phyloP scores from a whole-genome alignment of 2,888 invertebrate genomes.

The Nomada ruficornis region DNA sequence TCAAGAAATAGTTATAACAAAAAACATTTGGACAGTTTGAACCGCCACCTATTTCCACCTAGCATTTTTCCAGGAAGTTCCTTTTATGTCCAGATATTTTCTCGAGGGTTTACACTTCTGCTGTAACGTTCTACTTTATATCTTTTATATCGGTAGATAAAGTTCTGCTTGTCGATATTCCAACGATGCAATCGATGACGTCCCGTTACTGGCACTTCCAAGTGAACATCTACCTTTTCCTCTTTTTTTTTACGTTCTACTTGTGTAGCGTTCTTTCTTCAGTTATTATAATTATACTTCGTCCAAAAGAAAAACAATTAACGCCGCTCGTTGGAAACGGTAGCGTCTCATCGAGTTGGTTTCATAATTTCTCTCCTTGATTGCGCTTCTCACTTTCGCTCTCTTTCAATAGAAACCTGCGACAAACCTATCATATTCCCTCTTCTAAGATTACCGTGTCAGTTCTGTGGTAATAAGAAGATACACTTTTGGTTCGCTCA shows the following conservation, averaged over 20 bases:
- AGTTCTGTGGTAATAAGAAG: not conserved
- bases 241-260: conserved; percentile 31
- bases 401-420: not conserved
- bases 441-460: not conserved
- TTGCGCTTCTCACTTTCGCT: not conserved
- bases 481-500: no score
- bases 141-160: conserved; percentile 16
- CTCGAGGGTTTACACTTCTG: conserved; percentile 6
- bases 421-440: not conserved
- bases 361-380: not conserved
- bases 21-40: not conserved
- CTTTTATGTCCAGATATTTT: conserved; percentile 16
- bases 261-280: conserved; percentile 38
- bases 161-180: conserved; percentile 33
- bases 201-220: conserved; percentile 34
- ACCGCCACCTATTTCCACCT: not conserved
- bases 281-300: conserved; percentile 24
- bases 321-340: conserved; percentile 4
- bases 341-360: conserved; percentile 11
- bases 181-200: conserved; percentile 13
- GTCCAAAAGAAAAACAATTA: not conserved
- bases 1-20: no score
- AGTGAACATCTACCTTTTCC: conserved; percentile 26
- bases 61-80: not conserved
- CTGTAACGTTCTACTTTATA: conserved; percentile 9